Evolutionary conservation across 2,888 invertebrate genomes (phyloP).

Genomic region (Mactromeris polynyma): DNA sequence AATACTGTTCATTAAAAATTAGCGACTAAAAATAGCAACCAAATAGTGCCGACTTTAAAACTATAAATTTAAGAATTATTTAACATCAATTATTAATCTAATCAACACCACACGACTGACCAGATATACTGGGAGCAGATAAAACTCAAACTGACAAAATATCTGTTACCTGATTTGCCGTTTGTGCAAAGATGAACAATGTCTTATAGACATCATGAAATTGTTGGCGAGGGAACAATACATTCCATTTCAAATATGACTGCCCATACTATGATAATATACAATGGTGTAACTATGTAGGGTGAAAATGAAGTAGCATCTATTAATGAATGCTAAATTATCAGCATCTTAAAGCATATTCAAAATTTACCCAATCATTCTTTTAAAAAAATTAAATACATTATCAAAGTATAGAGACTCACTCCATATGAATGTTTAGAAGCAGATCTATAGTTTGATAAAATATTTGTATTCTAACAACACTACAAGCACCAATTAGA

Average conservation of each 20-base stretch:
- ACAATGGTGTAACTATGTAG: not conserved
- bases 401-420: not conserved
- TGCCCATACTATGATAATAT: not conserved
- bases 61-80: not conserved
- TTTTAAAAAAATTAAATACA: not conserved
- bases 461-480: not conserved
- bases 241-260: not conserved
- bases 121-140: not conserved
- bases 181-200: slow-evolving; percentile 4
- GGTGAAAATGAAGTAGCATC: not conserved
- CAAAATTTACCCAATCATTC: slow-evolving; percentile 12
- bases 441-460: not conserved
- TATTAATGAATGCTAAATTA: not conserved
- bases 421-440: not conserved
- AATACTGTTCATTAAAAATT: not conserved
- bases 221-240: not conserved
- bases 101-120: not conserved
- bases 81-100: not conserved
- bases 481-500: slow-evolving; percentile 34
- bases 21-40: not conserved
- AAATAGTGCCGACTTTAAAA: not conserved
- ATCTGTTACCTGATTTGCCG: slow-evolving; percentile 2
- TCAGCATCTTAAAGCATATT: slow-evolving; percentile 9
- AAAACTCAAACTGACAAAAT: not conserved
- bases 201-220: not conserved